Evolutionary conservation across 2,113 vertebrate genomes (phyloP), one percentile per base, ranked within the genome.

Genomic region (Elanus axillaris): DNA sequence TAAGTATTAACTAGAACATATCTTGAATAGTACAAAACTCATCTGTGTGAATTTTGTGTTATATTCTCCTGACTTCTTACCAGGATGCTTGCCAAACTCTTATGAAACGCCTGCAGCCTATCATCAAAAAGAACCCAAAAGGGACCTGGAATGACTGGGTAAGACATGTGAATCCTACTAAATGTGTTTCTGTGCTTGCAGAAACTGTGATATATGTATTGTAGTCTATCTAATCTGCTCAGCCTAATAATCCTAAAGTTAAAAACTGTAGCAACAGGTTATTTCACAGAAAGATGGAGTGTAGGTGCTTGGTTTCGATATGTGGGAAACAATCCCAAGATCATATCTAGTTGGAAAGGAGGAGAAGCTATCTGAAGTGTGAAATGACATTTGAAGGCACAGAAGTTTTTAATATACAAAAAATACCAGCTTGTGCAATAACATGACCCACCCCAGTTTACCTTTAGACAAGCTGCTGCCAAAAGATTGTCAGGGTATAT

Each of bases 141-240:
- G 99, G 98, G 36, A 97, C 97, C 43, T 99, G 99, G 99, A 98
- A 98, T 86, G 98, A 97, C 34, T 99, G 99, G 99, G 99, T 99
- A 98, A 97, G 97, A 83, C 12, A 42, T 38, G 7, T 71, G 73
- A 86, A 87, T 47, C 26, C 20, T 75, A 34, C n/a, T 55, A 23
- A 64, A 58, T 16, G 13, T 60, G 18, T 77, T 58, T 78, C 14
- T 90, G 68, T 68, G 16, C 38, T 73, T 75, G 50, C 58, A 85
- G 74, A 45, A 58, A 60, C 31, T 77, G 45, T 77, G 80, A 36
- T 47, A 9, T 4, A 12, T 32, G 6, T 72, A 15, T 47, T 95
- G 64, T 59, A 59, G 48, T 40, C 48, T 79, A 10, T 45, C 43
- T 55, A 22, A 29, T 79, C 32, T 79, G 36, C 14, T 78, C 20